These are phyloP conservation scores for Pogonomyrmex barbatus DNA, from an alignment of 1,140 invertebrate species.

Conservation along the genomic window DNA sequence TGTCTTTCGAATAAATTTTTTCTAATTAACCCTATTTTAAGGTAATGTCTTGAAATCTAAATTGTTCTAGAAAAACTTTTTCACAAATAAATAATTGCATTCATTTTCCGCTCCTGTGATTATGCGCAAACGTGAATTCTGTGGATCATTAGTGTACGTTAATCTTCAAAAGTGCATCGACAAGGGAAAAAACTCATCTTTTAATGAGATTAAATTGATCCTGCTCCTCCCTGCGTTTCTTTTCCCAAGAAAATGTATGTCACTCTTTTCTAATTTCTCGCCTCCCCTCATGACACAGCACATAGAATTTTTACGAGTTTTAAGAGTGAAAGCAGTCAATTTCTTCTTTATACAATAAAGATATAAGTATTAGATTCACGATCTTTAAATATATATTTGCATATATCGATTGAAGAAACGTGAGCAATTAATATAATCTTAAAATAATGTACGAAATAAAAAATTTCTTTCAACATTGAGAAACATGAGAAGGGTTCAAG, in stretches of 20 bases:
- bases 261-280: conserved; percentile 37
- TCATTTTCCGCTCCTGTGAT: background rate
- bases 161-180: conserved; percentile 62
- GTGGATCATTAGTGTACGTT: conserved; percentile 63
- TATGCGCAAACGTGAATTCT: conserved; percentile 39
- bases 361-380: background rate
- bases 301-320: background rate
- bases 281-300: background rate
- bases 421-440: background rate
- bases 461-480: background rate
- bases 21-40: background rate
- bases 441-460: background rate
- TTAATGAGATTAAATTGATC: conserved; percentile 63
- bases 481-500: conserved; percentile 22
- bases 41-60: background rate
- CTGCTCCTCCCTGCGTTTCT: background rate
- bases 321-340: background rate
- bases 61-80: background rate
- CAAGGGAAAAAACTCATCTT: conserved; percentile 37
- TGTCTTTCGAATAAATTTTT: background rate
- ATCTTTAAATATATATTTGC: background rate
- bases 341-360: background rate
- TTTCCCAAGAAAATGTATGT: conserved; percentile 25
- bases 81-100: background rate
- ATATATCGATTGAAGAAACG: background rate